These are phyloP conservation scores for Psammodynastes pulverulentus DNA, from an alignment of 2,113 vertebrate genomes.

Conservation along the genomic window DNA sequence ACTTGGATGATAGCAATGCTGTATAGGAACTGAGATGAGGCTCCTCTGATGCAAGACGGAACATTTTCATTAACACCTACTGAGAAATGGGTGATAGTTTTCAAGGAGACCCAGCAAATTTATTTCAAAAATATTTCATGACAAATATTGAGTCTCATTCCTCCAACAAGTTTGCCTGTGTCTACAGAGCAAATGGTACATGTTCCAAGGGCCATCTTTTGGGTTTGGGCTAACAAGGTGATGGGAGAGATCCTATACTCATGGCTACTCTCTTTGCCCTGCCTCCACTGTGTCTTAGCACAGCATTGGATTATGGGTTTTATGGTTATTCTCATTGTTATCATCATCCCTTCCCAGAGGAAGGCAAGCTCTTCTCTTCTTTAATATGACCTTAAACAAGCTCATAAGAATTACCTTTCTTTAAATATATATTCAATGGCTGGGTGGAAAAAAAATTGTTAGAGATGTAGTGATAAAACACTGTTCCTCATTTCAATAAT, in stretches of 20 bases:
- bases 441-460: neutral
- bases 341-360: neutral
- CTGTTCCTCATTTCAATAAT: neutral
- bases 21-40: neutral
- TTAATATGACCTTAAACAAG: neutral
- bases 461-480: neutral
- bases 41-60: neutral
- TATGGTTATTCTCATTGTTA: neutral
- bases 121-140: too few relatives aligned
- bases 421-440: neutral
- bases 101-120: neutral
- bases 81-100: neutral
- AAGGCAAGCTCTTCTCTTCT: neutral
- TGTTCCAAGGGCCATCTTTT: neutral
- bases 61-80: neutral
- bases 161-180: neutral
- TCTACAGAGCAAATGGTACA: neutral
- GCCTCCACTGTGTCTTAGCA: neutral
- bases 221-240: neutral
- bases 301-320: neutral
- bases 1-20: neutral
- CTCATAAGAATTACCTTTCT: neutral
- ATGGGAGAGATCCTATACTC: neutral
- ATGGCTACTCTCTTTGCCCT: neutral
- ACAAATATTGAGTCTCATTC: neutral